These are phyloP conservation scores for Lissocephala sabroskyi DNA, from an alignment of 2,888 invertebrate species.

Conservation along the genomic window DNA sequence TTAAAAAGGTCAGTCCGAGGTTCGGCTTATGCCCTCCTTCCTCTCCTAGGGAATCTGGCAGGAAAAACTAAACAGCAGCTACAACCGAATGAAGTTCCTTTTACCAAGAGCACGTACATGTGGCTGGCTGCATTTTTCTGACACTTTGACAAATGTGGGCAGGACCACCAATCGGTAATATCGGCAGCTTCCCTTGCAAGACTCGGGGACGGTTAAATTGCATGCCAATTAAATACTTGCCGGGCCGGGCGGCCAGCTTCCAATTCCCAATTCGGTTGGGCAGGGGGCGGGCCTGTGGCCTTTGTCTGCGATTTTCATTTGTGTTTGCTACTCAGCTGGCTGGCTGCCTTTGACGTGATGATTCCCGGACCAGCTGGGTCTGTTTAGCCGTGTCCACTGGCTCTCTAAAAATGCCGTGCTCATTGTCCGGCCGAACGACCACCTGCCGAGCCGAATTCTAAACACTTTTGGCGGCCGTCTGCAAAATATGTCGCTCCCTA, in stretches of 20 bases:
- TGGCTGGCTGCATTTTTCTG: conserved; percentile 42
- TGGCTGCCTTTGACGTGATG: conserved; percentile 44
- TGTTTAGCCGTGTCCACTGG: too few relatives aligned
- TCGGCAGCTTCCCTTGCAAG: conserved; percentile 22
- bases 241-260: conserved; percentile 9
- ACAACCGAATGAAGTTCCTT: conserved; percentile 3
- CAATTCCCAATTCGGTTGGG: conserved; percentile 25
- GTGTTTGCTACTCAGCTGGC: conserved; percentile 19
- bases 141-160: conserved; percentile 55
- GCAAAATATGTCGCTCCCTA: conserved; percentile 35
- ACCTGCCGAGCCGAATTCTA: conserved; percentile 52
- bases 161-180: conserved; percentile 57
- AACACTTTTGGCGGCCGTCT: conserved; percentile 36
- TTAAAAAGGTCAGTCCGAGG: conserved; percentile 56
- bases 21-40: conserved; percentile 54
- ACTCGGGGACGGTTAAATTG: too few relatives aligned
- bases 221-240: conserved; percentile 52
- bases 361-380: conserved; percentile 28
- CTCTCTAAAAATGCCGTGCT: too few relatives aligned
- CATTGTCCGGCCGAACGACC: conserved; percentile 18
- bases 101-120: not conserved
- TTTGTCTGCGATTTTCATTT: conserved; percentile 16
- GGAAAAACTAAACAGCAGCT: too few relatives aligned
- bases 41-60: too few relatives aligned
- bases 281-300: not conserved